phyloP scores from a whole-genome alignment of 2,888 invertebrate species.

The Physocephala rufipes region DNA sequence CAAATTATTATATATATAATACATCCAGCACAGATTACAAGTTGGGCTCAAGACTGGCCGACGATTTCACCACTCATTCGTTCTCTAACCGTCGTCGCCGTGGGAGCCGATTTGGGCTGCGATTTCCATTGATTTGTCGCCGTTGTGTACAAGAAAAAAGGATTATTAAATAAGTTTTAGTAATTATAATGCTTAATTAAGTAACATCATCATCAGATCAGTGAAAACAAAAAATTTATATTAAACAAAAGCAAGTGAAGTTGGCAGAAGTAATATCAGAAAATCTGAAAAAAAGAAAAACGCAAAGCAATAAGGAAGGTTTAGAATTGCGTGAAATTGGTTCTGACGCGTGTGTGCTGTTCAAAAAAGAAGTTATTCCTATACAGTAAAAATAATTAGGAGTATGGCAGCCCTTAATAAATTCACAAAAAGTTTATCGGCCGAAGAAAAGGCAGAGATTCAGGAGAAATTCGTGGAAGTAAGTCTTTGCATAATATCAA shows the following conservation, averaged over 20 bases:
- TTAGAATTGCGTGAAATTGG: constrained; percentile 7
- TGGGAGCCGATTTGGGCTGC: not conserved
- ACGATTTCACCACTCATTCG: constrained; percentile 22
- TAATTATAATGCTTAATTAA: constrained; percentile 7
- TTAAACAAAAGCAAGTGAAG: constrained; percentile 8
- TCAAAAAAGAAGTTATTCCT: not conserved
- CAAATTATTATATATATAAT: not conserved
- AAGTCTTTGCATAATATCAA: constrained; percentile 60
- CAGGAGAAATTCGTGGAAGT: constrained; percentile 81
- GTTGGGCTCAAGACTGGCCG: constrained; percentile 13
- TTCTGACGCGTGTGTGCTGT: constrained; percentile 1
- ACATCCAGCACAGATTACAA: constrained; percentile 3
- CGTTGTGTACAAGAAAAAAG: not conserved
- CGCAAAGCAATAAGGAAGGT: constrained; percentile 7
- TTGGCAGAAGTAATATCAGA: constrained; percentile 12
- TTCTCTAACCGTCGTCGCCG: constrained; percentile 17
- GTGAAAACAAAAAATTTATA: not conserved
- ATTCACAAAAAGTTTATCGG: constrained; percentile 63
- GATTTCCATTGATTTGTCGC: not conserved
- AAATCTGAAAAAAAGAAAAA: constrained; percentile 15
- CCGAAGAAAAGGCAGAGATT: constrained; percentile 78
- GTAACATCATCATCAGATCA: constrained; percentile 1
- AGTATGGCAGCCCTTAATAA: constrained; percentile 61
- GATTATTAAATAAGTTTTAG: not conserved
- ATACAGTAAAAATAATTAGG: constrained; percentile 35